Base-by-base conservation (phyloP, 2,888 invertebrate genomes). In the Piscicola geometra region DNA sequence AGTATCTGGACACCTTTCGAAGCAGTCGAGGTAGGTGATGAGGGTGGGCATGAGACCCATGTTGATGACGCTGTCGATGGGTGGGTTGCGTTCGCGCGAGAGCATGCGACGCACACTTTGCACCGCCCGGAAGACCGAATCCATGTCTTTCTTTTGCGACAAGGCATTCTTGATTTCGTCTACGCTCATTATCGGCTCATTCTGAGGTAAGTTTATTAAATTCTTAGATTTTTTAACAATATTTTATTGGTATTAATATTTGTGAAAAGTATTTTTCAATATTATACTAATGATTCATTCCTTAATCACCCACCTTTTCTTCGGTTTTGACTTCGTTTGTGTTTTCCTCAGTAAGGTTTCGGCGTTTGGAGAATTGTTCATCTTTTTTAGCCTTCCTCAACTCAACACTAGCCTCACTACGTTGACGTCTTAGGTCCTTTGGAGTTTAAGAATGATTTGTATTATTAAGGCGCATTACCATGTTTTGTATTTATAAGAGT, bases 301-400 rank as follows among this genome's bases (percentile, higher is more conserved):
- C 28, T 0, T 25, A 67, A 15, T 56, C 76, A 71, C 32, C 50
- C 30, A 72, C 76, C 75, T 83, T 84, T 28, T 81, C 78, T 68
- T 84, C 84, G 68, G 83, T 81, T 21, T 84, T 79, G 18, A 84
- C 85, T 78, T 83, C 84, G 15, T 81, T 79, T 1, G 82, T 81
- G 86, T 88, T 88, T 0, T 89, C 86, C 0, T 41, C 35, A 0
- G 88, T 89, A 80, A 96, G 89, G 81, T 96, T 95, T 76, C 97
- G 88, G 30, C 93, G 88, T 86, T 99, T 99, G 75, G 92, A 89
- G 56, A 98, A 87, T 83, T 95, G 94, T 81, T 97, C 95, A 85
- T 97, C 95, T 81, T 96, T 92, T 76, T 92, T 92, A 28, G 93
- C 91, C 87, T 97, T 97, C 25, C 98, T 89, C 47, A 99, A 88